phyloP scores from a whole-genome alignment of 2,113 vertebrate species.

The Myrmophylax atrothorax region DNA sequence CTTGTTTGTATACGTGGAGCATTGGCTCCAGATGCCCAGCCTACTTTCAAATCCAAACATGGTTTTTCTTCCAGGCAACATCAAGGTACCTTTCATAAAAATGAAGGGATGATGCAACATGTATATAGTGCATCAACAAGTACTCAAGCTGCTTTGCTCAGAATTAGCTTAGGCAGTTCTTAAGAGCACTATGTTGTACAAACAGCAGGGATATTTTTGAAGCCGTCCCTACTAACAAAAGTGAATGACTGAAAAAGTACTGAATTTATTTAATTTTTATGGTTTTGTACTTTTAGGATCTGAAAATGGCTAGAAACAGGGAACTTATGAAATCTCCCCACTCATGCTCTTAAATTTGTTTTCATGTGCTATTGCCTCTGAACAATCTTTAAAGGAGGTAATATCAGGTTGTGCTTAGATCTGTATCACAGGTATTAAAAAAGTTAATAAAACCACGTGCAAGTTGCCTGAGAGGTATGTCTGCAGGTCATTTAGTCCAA shows the following conservation, averaged over 20 bases:
- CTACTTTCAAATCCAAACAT: constrained; percentile 2
- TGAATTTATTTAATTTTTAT: background rate
- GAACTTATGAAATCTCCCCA: background rate
- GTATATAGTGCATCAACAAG: background rate
- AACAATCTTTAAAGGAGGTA: background rate
- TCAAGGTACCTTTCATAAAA: constrained; percentile 26
- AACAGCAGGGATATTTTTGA: background rate
- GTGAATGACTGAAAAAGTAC: background rate
- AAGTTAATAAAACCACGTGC: background rate
- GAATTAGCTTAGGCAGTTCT: background rate
- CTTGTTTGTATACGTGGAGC: constrained; percentile 15
- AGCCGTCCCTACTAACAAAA: background rate
- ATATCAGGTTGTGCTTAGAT: background rate
- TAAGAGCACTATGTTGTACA: background rate
- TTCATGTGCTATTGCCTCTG: background rate
- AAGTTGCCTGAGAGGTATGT: background rate
- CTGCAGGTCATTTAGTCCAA: background rate
- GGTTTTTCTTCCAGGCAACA: constrained; percentile 34
- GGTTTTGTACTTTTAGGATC: background rate
- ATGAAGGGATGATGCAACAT: constrained; percentile 23
- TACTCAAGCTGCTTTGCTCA: background rate
- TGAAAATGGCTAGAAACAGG: background rate
- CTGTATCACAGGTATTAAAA: background rate
- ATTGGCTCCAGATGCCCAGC: background rate
- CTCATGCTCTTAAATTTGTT: background rate